phyloP scores from a whole-genome alignment of 2,888 invertebrate genomes.

The Drosophila macrospina region DNA sequence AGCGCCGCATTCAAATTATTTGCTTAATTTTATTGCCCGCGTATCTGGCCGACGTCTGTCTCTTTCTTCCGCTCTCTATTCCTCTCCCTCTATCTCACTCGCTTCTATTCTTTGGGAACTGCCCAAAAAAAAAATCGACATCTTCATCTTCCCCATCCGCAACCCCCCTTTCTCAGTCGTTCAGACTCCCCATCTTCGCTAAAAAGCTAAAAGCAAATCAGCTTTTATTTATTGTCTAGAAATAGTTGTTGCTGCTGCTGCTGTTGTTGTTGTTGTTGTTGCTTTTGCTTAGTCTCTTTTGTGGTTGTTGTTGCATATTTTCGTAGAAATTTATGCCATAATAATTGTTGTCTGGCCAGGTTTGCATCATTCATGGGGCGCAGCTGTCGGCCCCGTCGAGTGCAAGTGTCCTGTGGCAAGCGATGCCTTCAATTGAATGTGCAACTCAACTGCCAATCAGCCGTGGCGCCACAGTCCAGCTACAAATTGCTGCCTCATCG shows the following conservation, averaged over 20 bases:
- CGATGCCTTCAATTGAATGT: constrained; percentile 17
- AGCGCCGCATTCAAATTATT: constrained; percentile 66
- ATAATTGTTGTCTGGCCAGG: constrained; percentile 36
- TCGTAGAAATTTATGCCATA: constrained; percentile 45
- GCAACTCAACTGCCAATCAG: constrained; percentile 26
- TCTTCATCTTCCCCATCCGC: constrained; percentile 8
- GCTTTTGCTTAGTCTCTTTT: neutral
- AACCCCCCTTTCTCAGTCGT: neutral
- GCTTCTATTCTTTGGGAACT: constrained; percentile 15
- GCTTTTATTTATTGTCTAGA: constrained; percentile 69
- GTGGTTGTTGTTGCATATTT: constrained; percentile 27
- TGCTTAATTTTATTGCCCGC: constrained; percentile 68
- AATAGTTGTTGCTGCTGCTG: constrained; percentile 27
- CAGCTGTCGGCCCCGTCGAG: neutral
- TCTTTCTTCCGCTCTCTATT: constrained; percentile 2
- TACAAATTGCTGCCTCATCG: constrained; percentile 39
- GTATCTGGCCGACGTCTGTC: constrained; percentile 32
- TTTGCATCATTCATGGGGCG: constrained; percentile 34
- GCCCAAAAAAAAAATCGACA: too few relatives aligned
- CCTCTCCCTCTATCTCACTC: neutral
- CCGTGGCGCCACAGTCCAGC: constrained; percentile 43
- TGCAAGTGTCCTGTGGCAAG: constrained; percentile 20
- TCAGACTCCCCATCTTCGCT: constrained; percentile 24
- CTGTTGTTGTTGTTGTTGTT: constrained; percentile 1
- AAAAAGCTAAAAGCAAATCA: constrained; percentile 66